Conservation (phyloP, 2,888 invertebrate genomes). For the Eubasilissa splendida region DNA sequence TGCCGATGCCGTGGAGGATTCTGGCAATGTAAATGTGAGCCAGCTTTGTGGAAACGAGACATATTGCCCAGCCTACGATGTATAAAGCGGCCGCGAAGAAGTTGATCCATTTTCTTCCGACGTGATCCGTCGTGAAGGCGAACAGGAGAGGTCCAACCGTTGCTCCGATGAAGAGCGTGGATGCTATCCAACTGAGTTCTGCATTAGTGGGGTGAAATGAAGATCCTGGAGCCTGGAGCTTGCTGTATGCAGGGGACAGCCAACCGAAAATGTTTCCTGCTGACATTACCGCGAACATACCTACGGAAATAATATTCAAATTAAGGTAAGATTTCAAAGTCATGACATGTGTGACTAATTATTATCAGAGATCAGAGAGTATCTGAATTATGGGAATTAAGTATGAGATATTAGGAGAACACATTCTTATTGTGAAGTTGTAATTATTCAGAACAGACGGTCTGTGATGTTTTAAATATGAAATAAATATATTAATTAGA, state of each 20-base stretch:
- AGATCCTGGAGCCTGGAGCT: constrained; percentile 59
- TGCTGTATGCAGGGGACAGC: constrained; percentile 64
- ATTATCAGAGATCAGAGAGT: no score
- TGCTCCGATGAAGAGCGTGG: constrained; percentile 15
- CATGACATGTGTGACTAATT: no score
- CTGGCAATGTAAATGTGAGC: constrained; percentile 62
- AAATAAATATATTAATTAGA: no score
- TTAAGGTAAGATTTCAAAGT: no score
- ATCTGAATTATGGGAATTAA: no score
- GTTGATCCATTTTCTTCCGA: constrained; percentile 49
- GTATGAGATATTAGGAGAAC: no score
- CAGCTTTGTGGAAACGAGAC: constrained; percentile 35
- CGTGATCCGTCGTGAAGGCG: constrained; percentile 15
- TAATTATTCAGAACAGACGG: no score
- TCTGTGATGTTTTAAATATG: no score
- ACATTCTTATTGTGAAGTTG: no score
- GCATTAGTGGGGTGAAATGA: no score
- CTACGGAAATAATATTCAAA: constrained; percentile 40
- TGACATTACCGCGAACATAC: constrained; percentile 40
- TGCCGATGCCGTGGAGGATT: constrained; percentile 56
- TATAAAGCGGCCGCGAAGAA: constrained; percentile 31
- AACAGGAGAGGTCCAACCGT: constrained; percentile 29
- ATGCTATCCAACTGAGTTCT: constrained; percentile 63
- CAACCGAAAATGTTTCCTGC: constrained; percentile 64
- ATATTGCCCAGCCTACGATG: constrained; percentile 26